phyloP scores from a whole-genome alignment of 2,113 vertebrate genomes.

The Ageneiosus marmoratus region DNA sequence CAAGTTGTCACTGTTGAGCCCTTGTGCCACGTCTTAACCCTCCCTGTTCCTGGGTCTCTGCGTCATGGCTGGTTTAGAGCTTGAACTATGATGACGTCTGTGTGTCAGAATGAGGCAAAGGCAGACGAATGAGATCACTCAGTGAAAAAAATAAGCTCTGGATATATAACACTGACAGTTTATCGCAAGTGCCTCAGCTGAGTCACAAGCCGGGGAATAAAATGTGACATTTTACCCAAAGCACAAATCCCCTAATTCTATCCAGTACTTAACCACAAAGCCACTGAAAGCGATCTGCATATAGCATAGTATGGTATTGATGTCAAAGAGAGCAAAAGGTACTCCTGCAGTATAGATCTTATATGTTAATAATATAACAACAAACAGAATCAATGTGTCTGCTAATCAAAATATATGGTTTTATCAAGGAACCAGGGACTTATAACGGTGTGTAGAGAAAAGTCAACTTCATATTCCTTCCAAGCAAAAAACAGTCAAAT shows the following conservation, averaged over 20 bases:
- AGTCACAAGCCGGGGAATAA: not conserved
- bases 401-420: not conserved
- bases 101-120: conserved; percentile 21
- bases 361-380: not conserved
- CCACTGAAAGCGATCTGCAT: not conserved
- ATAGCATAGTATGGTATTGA: too few species aligned
- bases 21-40: too few species aligned
- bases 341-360: not conserved
- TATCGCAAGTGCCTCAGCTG: not conserved
- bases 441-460: not conserved
- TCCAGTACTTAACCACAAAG: not conserved
- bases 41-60: too few species aligned
- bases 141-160: not conserved
- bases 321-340: not conserved
- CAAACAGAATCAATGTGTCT: not conserved
- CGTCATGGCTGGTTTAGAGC: too few species aligned
- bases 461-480: not conserved
- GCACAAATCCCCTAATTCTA: not conserved
- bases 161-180: not conserved
- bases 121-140: conserved; percentile 25
- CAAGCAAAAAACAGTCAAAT: not conserved
- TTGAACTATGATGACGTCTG: not conserved
- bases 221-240: not conserved
- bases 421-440: not conserved
- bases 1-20: too few species aligned